Percentiles rank a stretch among this genome's conserved stretches.
Evolutionary conservation across 2,113 vertebrate species (phyloP).

Genomic region (Colinus virginianus): DNA sequence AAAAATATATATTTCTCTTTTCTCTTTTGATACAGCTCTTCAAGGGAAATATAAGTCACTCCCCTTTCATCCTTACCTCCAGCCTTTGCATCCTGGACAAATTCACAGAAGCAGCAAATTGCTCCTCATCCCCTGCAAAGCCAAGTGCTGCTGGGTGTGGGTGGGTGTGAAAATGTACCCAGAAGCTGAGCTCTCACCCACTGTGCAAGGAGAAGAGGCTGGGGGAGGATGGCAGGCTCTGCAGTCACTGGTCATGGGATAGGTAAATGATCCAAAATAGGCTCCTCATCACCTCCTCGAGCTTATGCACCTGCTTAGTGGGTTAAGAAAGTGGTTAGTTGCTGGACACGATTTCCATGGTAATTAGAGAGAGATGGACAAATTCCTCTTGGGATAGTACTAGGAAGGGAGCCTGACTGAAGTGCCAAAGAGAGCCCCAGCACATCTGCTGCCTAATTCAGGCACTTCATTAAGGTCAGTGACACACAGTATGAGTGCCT

Average conservation of each 20-base stretch:
- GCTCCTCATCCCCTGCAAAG: neutral
- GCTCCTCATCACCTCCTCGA: accelerated
- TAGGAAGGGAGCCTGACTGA: neutral
- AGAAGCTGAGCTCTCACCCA: neutral
- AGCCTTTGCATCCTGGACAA: accelerated
- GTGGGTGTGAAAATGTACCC: accelerated
- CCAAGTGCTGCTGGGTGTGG: neutral
- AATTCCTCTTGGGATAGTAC: accelerated
- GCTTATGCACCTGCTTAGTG: neutral
- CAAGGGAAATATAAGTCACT: neutral
- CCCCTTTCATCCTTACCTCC: neutral
- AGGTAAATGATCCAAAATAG: neutral
- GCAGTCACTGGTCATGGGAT: accelerated
- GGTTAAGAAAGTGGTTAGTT: neutral
- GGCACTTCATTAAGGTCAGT: neutral
- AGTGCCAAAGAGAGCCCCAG: neutral
- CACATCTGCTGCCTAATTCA: neutral
- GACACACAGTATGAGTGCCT: neutral
- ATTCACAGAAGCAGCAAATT: neutral
- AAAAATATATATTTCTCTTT: neutral
- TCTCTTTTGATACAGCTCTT: neutral
- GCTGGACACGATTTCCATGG: neutral
- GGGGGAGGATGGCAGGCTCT: neutral
- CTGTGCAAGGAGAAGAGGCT: neutral
- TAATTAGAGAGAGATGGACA: neutral